Conservation (phyloP, 2,888 invertebrate genomes). For the Escarpia spicata region DNA sequence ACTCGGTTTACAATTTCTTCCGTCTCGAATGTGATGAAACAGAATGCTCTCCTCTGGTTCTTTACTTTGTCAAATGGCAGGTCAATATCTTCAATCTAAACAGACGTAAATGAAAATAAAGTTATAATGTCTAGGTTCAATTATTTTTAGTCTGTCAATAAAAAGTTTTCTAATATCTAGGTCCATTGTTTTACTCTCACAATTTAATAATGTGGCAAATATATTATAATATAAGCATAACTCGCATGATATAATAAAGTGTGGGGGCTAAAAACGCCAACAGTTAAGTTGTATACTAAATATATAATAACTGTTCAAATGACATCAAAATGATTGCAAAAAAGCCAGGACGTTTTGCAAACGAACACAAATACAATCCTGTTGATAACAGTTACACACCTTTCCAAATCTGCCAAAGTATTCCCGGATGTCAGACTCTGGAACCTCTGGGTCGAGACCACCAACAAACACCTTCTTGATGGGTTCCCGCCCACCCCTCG, state of each 20-base stretch:
- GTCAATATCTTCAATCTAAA: conserved; percentile 90
- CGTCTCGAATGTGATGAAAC: conserved; percentile 96
- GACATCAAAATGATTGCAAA: background rate
- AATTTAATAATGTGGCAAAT: background rate
- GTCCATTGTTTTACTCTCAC: background rate
- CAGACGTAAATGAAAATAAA: background rate
- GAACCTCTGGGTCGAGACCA: conserved; percentile 89
- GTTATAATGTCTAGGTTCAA: too few species aligned
- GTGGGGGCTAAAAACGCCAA: too few species aligned
- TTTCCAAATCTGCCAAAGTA: conserved; percentile 93
- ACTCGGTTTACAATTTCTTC: conserved; percentile 93
- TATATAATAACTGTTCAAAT: background rate
- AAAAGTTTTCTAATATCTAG: too few species aligned
- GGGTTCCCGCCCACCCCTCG: conserved; percentile 78
- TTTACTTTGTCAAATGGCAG: conserved; percentile 97
- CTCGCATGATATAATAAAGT: too few species aligned
- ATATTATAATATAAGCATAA: too few species aligned
- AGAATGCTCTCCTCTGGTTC: conserved; percentile 95
- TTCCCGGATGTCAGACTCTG: conserved; percentile 91
- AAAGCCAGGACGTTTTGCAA: background rate
- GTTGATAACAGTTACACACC: conserved; percentile 70
- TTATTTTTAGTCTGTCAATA: too few species aligned
- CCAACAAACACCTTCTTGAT: conserved; percentile 91
- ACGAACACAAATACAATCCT: background rate
- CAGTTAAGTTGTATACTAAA: too few species aligned